Base-by-base conservation (phyloP, 1,140 invertebrate species). In the Habropoda laboriosa region DNA sequence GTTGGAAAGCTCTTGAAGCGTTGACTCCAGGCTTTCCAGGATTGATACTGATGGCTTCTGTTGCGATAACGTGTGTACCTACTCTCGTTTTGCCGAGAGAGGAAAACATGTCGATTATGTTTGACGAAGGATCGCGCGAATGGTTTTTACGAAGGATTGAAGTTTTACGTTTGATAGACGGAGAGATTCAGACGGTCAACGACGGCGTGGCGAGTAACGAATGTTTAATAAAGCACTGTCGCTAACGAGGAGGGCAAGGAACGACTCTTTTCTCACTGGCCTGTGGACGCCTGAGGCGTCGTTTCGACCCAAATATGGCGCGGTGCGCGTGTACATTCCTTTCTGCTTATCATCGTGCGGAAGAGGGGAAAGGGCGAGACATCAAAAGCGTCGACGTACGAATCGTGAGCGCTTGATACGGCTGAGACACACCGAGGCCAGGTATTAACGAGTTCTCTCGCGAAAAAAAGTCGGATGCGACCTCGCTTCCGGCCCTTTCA, bases 361-460 rank as follows among this genome's bases (percentile, higher is more conserved):
- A n/a, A n/a, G n/a, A n/a, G n/a, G n/a, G n/a, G n/a, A 12, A 27
- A 27, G 24, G 66, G 18, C 16, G 55, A 30, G 21, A 78, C 66
- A 78, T 78, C 75, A 78, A 71, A 78, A 70, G 75, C n/a, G 51
- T 10, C 32, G n/a, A 13, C 24, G 18, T 24, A 12, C 45, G 47
- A 16, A 58, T 53, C 53, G 24, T 16, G n/a, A n/a, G 64, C 30
- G 45, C 53, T 77, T 49, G 66, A 58, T 77, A 47, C 42, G 18
- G 2, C n/a, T 45, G 47, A 16, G 55, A 70, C 57, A 58, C 55
- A 77, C 53, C 40, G 42, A 42, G 42, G 35, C 42, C 74, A 71
- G 35, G 55, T 78, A 78, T 71, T 71, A 78, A 78, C 75, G 75
- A 71, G 66, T 71, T 27, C 38, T 40, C 74, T 24, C 64, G 74